A percentile compares a stretch with the other conserved stretches of the same genome.
Evolutionary conservation across 2,113 vertebrate genomes (phyloP).

Genomic region (Apistogramma diplotaenia): DNA sequence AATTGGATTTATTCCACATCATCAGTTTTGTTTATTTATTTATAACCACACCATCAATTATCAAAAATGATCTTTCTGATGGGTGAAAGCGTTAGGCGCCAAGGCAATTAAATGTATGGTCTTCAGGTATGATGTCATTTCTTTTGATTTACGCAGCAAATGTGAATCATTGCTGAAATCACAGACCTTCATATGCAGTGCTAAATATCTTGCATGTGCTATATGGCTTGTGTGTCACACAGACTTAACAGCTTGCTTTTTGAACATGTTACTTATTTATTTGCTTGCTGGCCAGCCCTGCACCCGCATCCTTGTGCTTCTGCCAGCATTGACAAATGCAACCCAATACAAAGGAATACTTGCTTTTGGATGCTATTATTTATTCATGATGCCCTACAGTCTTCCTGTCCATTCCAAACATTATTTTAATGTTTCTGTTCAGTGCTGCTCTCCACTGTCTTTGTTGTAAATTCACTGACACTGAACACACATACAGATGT

Average conservation of each 20-base stretch:
- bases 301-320: slow-evolving; percentile 36
- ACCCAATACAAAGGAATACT: slow-evolving; percentile 53
- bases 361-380: slow-evolving; percentile 64
- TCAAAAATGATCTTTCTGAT: slow-evolving; percentile 61
- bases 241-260: slow-evolving; percentile 57
- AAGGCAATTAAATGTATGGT: slow-evolving; percentile 30
- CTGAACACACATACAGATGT: slow-evolving; percentile 27
- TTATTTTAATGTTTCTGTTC: slow-evolving; percentile 69
- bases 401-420: slow-evolving; percentile 63
- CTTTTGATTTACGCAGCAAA: slow-evolving; percentile 25
- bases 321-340: slow-evolving; percentile 63
- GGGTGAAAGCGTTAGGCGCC: slow-evolving; percentile 35
- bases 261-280: slow-evolving; percentile 60
- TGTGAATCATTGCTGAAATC: too few species aligned
- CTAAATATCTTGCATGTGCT: background rate
- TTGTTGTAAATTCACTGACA: slow-evolving; percentile 13
- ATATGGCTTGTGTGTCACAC: slow-evolving; percentile 35
- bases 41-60: slow-evolving; percentile 54
- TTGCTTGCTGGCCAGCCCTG: slow-evolving; percentile 46
- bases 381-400: slow-evolving; percentile 75
- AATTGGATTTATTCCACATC: slow-evolving; percentile 74
- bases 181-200: slow-evolving; percentile 7
- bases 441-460: slow-evolving; percentile 12
- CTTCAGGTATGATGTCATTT: background rate
- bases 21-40: slow-evolving; percentile 76